Evolutionary conservation across 2,113 vertebrate species (phyloP).

Genomic region (Monopterus albus): DNA sequence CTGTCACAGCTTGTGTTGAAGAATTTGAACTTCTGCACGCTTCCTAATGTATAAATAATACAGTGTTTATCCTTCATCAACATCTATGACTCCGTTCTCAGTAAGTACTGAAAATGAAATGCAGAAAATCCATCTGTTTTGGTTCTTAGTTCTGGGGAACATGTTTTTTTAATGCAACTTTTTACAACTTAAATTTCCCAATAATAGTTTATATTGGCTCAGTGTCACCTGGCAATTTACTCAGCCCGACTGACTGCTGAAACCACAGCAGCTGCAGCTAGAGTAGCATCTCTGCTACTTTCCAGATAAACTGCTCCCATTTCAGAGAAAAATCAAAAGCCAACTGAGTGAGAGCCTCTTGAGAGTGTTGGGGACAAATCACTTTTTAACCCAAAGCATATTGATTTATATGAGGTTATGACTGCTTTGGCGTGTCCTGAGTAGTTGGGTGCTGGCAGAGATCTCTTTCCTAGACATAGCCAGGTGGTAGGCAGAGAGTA

Average conservation of each 20-base stretch:
- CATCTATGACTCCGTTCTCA: background rate
- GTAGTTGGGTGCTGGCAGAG: conserved; percentile 81
- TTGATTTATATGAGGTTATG: conserved; percentile 83
- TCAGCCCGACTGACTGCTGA: conserved; percentile 38
- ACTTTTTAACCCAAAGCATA: conserved; percentile 80
- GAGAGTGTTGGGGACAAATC: conserved; percentile 77
- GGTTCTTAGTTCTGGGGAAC: background rate
- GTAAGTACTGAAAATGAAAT: background rate
- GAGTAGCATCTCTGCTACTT: conserved; percentile 28
- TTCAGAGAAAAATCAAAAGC: conserved; percentile 66
- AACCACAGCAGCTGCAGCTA: conserved; percentile 28
- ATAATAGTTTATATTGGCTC: conserved; percentile 12
- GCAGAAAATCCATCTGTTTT: background rate
- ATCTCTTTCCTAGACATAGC: conserved; percentile 73
- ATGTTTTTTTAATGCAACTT: conserved; percentile 20
- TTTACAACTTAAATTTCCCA: conserved; percentile 21
- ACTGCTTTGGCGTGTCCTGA: conserved; percentile 86
- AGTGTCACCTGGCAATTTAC: conserved; percentile 53
- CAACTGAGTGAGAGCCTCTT: conserved; percentile 67
- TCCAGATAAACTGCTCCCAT: conserved; percentile 45
- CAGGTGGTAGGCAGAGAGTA: conserved; percentile 74
- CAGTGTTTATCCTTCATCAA: background rate
- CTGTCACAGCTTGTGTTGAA: conserved; percentile 22
- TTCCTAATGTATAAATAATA: conserved; percentile 8
- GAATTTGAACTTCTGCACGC: conserved; percentile 1